A percentile compares a stretch with the other conserved stretches of the same genome.
phyloP scores from a whole-genome alignment of 2,888 invertebrate genomes.

The Euspilapteryx auroguttella region DNA sequence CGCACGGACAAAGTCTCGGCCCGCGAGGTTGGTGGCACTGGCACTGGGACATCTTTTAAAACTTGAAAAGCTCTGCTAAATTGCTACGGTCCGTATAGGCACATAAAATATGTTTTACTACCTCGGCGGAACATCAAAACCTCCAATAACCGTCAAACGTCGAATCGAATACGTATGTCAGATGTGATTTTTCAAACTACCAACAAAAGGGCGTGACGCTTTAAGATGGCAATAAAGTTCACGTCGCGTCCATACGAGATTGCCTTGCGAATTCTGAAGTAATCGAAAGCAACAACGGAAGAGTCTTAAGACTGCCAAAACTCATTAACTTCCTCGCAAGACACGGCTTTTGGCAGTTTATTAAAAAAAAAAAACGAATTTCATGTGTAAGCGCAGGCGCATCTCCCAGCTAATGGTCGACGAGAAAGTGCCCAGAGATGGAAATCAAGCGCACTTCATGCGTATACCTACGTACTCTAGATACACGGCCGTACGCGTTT shows the following conservation, averaged over 20 bases:
- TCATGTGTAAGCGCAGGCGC: conserved; percentile 8
- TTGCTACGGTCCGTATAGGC: conserved; percentile 26
- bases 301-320: conserved; percentile 2
- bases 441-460: conserved; percentile 23
- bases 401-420: conserved; percentile 19
- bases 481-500: conserved; percentile 15
- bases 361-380: conserved; percentile 20
- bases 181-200: conserved; percentile 18
- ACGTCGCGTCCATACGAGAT: conserved; percentile 1
- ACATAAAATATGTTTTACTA: conserved; percentile 56
- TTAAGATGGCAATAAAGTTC: conserved; percentile 3
- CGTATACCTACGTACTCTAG: conserved; percentile 14
- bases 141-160: conserved; percentile 38
- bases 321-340: conserved; percentile 6
- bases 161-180: conserved; percentile 20
- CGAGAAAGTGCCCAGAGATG: conserved; percentile 34
- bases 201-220: conserved; percentile 15
- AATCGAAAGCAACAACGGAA: conserved; percentile 1
- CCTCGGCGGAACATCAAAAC: conserved; percentile 41
- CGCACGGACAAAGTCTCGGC: background rate
- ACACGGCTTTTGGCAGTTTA: conserved; percentile 3
- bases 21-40: conserved; percentile 18
- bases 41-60: conserved; percentile 36
- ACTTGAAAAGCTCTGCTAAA: conserved; percentile 28
- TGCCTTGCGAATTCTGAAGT: background rate